Evolutionary conservation across 1,140 invertebrate species (phyloP).

Genomic region (Temnothorax nylanderi): DNA sequence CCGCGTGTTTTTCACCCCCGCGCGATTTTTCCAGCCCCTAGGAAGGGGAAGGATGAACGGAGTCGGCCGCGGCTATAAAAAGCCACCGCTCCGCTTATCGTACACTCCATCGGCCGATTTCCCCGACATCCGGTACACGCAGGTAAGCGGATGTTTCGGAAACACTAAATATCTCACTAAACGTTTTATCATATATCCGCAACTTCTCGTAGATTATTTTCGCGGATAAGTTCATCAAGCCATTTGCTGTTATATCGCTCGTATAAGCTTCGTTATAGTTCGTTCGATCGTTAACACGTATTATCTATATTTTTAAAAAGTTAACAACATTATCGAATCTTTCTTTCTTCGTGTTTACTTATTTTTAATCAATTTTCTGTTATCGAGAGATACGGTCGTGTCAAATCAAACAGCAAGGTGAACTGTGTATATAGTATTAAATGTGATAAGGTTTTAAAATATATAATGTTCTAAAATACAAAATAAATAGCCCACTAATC

Average conservation of each 20-base stretch:
- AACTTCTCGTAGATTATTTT: background rate
- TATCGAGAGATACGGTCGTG: background rate
- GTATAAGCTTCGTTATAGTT: background rate
- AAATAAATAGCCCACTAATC: no score
- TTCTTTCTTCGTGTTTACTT: background rate
- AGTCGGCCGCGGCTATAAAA: constrained; percentile 66
- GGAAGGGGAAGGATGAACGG: constrained; percentile 39
- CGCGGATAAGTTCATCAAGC: background rate
- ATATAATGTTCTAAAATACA: no score
- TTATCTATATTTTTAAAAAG: background rate
- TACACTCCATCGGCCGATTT: constrained; percentile 52
- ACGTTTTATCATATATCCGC: no score
- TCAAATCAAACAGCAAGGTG: background rate
- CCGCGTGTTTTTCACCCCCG: background rate
- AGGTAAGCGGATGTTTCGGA: constrained; percentile 31
- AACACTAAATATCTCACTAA: background rate
- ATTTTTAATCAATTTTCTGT: background rate
- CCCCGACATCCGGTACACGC: constrained; percentile 14
- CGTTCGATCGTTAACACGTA: background rate
- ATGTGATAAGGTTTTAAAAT: no score
- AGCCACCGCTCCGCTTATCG: constrained; percentile 23
- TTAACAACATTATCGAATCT: background rate
- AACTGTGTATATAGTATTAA: no score
- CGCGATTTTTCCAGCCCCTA: background rate
- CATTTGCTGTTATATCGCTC: background rate